These are phyloP conservation scores for Pseudomyrmex sp. DNA, from an alignment of 1,140 invertebrate genomes.

Conservation along the genomic window DNA sequence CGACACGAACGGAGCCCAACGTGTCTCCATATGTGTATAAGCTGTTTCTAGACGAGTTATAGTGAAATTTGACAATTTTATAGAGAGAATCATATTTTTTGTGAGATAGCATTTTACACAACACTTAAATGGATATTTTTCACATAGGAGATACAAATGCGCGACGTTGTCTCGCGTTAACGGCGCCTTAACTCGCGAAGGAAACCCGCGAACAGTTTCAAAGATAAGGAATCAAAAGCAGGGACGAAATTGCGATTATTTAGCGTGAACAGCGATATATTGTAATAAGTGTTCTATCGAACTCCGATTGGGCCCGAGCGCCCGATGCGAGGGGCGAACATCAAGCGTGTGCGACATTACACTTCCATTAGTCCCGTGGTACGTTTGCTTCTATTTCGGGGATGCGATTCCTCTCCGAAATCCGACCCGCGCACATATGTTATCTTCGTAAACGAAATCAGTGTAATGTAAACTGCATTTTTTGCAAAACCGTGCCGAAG, in stretches of 20 bases:
- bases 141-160: conserved; percentile 68
- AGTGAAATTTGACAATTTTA: conserved; percentile 77
- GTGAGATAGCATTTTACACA: conserved; percentile 79
- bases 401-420: conserved; percentile 26
- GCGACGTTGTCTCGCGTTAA: conserved; percentile 39
- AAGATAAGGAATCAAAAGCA: conserved; percentile 69
- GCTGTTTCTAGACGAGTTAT: conserved; percentile 65
- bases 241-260: conserved; percentile 69
- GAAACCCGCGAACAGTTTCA: conserved; percentile 79
- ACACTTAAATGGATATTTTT: conserved; percentile 78
- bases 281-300: conserved; percentile 49
- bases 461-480: conserved; percentile 69
- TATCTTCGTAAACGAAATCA: conserved; percentile 54
- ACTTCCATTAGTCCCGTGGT: conserved; percentile 58
- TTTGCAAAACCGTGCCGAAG: conserved; percentile 31
- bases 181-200: conserved; percentile 55
- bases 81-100: conserved; percentile 83
- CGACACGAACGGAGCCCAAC: conserved; percentile 39
- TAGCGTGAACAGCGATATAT: conserved; percentile 69
- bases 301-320: conserved; percentile 34
- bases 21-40: conserved; percentile 56
- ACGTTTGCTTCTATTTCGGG: conserved; percentile 34
- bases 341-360: conserved; percentile 45
- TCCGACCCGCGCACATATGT: conserved; percentile 49
- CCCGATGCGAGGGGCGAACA: conserved; percentile 21